Percentiles rank a stretch among this genome's conserved stretches.
Evolutionary conservation across 2,888 invertebrate genomes (phyloP).

Genomic region (Anagyrus pseudococci): DNA sequence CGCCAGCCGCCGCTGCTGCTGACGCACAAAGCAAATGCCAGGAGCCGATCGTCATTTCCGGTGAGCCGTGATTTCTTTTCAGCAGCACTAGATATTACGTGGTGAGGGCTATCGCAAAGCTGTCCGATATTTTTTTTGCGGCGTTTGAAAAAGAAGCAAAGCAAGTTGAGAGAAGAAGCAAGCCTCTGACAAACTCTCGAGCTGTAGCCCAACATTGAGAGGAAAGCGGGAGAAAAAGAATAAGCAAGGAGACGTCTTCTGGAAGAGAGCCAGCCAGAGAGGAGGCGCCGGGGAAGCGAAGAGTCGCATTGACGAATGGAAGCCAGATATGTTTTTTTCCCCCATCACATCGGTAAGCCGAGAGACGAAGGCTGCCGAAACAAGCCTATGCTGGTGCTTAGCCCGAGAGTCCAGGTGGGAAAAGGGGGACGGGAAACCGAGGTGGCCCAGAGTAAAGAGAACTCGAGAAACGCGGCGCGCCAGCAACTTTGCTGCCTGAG

Average conservation of each 20-base stretch:
- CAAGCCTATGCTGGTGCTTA: no score
- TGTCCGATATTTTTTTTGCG: constrained; percentile 9
- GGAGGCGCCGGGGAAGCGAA: constrained; percentile 28
- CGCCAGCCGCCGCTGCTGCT: background rate
- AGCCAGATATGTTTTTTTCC: constrained; percentile 35
- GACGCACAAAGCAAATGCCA: constrained; percentile 12
- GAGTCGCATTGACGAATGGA: constrained; percentile 38
- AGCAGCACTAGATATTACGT: no score
- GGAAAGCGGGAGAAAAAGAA: background rate
- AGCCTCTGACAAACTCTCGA: no score
- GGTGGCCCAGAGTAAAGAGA: no score
- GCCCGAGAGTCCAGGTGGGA: no score
- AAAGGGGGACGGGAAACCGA: no score
- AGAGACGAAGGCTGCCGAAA: no score
- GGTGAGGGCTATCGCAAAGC: background rate
- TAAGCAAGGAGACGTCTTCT: constrained; percentile 28
- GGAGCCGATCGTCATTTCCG: constrained; percentile 22
- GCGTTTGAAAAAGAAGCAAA: background rate
- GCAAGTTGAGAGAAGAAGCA: background rate
- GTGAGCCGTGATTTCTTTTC: constrained; percentile 17
- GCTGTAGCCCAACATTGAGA: background rate
- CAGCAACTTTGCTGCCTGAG: no score
- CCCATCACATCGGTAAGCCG: no score
- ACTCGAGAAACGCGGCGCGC: no score
- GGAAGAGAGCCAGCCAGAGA: constrained; percentile 41